These are phyloP conservation scores for Papilio polyxenes DNA, from an alignment of 1,140 invertebrate genomes.

Conservation along the genomic window DNA sequence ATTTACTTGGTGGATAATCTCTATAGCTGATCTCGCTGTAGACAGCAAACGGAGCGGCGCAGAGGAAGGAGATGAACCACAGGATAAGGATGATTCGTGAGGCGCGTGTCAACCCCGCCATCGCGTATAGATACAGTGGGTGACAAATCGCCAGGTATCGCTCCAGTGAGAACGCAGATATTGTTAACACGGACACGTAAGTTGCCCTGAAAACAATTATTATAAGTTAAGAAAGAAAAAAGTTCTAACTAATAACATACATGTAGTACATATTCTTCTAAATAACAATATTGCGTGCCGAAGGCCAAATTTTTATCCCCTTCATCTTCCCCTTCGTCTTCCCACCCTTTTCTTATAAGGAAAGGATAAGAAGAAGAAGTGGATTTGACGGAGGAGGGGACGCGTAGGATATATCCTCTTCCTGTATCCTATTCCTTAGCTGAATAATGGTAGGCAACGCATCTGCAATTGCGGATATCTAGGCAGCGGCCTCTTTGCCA, in stretches of 20 bases:
- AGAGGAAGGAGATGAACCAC: constrained; percentile 90
- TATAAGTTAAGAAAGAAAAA: constrained; percentile 32
- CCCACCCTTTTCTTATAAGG: background rate
- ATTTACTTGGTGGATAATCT: constrained; percentile 85
- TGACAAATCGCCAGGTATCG: constrained; percentile 96
- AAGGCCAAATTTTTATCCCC: background rate
- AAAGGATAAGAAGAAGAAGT: background rate
- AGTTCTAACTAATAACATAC: background rate
- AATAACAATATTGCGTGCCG: too few species aligned
- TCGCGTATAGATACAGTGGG: constrained; percentile 88
- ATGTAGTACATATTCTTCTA: too few species aligned
- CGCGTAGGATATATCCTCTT: too few species aligned
- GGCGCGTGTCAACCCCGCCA: constrained; percentile 90
- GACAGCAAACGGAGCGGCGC: constrained; percentile 89
- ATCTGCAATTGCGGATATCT: too few species aligned
- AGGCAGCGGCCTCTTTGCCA: too few species aligned
- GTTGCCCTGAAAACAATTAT: constrained; percentile 83
- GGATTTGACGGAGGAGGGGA: too few species aligned
- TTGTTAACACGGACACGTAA: constrained; percentile 94
- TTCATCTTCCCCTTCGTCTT: too few species aligned
- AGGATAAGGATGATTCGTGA: constrained; percentile 88
- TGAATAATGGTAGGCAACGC: too few species aligned
- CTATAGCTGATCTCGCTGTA: constrained; percentile 86
- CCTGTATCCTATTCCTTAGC: too few species aligned
- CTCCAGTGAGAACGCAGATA: constrained; percentile 92